Base-by-base conservation (phyloP, 30 jellyfish, hydroid and myxozoan species). In the Pelagia noctiluca region DNA sequence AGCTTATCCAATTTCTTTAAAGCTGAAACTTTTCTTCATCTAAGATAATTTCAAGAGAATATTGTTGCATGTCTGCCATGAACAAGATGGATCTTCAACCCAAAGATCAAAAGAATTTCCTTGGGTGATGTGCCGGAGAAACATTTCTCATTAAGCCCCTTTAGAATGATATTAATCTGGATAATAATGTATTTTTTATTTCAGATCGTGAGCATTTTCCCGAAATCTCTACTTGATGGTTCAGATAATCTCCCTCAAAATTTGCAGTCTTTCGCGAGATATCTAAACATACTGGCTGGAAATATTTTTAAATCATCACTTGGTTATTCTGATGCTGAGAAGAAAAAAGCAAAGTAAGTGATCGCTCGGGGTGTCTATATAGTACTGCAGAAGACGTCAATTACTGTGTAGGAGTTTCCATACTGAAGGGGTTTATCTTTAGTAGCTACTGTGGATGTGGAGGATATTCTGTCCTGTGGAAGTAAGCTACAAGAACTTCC, bases 341-440 rank as follows among this genome's bases (percentile, higher is more conserved):
- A 78, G 78, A 80, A 68, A 64, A 82, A 84, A 63, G 88, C 95
- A 2, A 91, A 82, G 98, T 91, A 80, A 70, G 98, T 79, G n/a
- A 3, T 21, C 5, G 0, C 21, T 73, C 68, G 21, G 19, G 5
- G 3, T 71, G 10, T 34, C 30, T 30, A n/a, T 13, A 7, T 18
- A 11, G 69, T 23, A 7, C 16, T 23, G 18, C 11, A 7, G 13
- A 23, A n/a, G n/a, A n/a, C n/a, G n/a, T n/a, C n/a, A n/a, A n/a
- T n/a, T n/a, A n/a, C n/a, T n/a, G n/a, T n/a, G 24, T 7, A 7
- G 13, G 16, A 11, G 28, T 8, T 8, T 11, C 12, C 29, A 23
- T 33, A 4, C 16, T 30, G 67, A 5, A 28, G 10, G 11, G 10
- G 4, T 34, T 74, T n/a, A n/a, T 13, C 33, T 2, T 12, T 30